phyloP scores from a whole-genome alignment of 2,797 vertebrate species.

The Uromys caudimaculatus region DNA sequence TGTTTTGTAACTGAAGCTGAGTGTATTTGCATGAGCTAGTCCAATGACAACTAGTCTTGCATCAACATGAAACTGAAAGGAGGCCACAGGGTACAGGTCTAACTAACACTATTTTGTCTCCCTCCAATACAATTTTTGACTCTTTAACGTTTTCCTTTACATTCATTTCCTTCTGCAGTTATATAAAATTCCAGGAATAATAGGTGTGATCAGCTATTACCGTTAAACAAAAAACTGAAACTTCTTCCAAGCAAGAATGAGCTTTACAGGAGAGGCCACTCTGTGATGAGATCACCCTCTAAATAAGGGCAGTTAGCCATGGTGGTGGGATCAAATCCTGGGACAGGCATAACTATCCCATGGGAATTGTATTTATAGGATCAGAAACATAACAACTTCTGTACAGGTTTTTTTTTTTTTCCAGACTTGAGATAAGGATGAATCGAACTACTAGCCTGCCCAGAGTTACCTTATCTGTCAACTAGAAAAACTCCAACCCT shows the following conservation, averaged over 20 bases:
- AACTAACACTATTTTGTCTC: background rate
- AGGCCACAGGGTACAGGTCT: background rate
- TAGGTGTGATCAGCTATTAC: background rate
- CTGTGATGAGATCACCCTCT: background rate
- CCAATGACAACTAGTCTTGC: constrained; percentile 7
- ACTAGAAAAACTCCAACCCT: background rate
- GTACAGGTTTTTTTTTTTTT: no score
- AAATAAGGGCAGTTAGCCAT: background rate
- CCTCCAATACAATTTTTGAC: background rate
- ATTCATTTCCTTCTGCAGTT: background rate
- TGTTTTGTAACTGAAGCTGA: constrained; percentile 44
- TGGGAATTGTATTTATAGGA: background rate
- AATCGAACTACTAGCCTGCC: background rate
- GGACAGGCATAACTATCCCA: background rate
- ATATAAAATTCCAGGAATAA: background rate
- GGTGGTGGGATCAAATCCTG: background rate
- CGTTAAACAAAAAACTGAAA: background rate
- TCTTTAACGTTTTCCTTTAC: background rate
- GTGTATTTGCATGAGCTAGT: background rate
- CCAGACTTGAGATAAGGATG: background rate
- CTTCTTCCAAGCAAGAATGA: background rate
- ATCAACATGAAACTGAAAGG: background rate
- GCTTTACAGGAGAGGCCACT: background rate
- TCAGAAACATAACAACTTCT: background rate
- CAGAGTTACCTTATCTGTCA: background rate